A percentile compares a stretch with the other conserved stretches of the same genome.
Conservation (phyloP, 2,113 vertebrate genomes). For the Agelaius tricolor region DNA sequence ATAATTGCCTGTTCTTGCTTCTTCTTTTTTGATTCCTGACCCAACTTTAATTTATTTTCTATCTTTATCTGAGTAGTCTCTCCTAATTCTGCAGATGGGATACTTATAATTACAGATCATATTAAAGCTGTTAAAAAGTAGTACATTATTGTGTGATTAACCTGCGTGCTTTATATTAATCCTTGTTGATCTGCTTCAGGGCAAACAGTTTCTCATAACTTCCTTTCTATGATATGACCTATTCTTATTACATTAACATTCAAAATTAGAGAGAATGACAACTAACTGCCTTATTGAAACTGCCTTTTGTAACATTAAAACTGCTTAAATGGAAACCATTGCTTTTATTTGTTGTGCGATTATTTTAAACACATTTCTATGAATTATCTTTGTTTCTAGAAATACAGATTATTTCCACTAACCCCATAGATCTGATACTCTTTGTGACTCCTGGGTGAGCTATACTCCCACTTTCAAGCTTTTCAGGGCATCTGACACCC, state of each 20-base stretch:
- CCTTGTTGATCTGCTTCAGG: slow-evolving; percentile 21
- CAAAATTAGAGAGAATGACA: background rate
- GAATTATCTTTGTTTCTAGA: background rate
- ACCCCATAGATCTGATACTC: background rate
- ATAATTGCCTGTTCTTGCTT: background rate
- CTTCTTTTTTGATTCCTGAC: slow-evolving; percentile 44
- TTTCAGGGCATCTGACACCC: background rate
- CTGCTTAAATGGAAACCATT: background rate
- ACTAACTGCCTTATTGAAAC: background rate
- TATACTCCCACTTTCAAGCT: background rate
- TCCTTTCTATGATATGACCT: background rate
- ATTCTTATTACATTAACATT: background rate
- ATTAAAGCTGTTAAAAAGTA: slow-evolving; percentile 33
- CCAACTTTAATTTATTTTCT: background rate
- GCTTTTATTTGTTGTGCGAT: background rate
- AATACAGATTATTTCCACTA: background rate
- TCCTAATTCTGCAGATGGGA: slow-evolving; percentile 34
- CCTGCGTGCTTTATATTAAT: background rate
- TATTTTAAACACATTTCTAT: background rate
- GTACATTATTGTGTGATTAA: slow-evolving; percentile 39
- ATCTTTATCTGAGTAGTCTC: slow-evolving; percentile 22
- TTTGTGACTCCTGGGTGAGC: background rate
- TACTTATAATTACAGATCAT: slow-evolving; percentile 41
- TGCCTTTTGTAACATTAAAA: background rate
- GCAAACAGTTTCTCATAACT: slow-evolving; percentile 33